Conservation (phyloP, 2,888 invertebrate genomes). For the Epinotia nisella region DNA sequence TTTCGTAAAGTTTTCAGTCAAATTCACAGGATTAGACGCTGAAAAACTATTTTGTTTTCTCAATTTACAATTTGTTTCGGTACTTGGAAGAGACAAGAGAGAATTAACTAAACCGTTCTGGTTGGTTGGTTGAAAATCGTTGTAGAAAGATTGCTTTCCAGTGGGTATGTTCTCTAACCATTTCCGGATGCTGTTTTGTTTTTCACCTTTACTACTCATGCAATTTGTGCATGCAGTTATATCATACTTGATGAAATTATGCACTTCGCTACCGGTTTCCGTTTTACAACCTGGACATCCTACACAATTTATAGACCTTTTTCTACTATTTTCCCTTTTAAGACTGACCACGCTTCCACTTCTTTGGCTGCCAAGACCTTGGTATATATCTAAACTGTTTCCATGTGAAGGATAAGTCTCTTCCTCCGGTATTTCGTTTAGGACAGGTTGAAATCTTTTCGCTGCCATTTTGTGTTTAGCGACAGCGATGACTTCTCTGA, state of each 20-base stretch:
- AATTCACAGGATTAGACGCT: conserved; percentile 59
- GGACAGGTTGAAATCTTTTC: conserved; percentile 91
- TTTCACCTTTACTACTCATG: conserved; percentile 86
- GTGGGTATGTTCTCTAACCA: conserved; percentile 90
- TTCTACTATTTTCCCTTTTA: conserved; percentile 86
- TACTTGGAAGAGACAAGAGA: conserved; percentile 68
- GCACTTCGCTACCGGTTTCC: conserved; percentile 61
- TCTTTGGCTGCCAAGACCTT: conserved; percentile 80
- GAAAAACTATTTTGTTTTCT: conserved; percentile 75
- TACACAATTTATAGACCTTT: conserved; percentile 81
- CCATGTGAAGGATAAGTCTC: conserved; percentile 82
- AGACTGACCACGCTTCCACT: conserved; percentile 84
- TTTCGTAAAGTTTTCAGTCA: conserved; percentile 60
- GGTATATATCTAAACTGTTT: conserved; percentile 78
- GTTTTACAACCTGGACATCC: conserved; percentile 88
- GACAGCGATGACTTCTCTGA: conserved; percentile 94
- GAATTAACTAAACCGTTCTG: conserved; percentile 66
- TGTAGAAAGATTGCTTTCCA: conserved; percentile 64
- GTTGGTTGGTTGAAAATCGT: conserved; percentile 60
- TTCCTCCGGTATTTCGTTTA: conserved; percentile 93
- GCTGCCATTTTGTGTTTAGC: conserved; percentile 95
- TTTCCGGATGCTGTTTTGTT: conserved; percentile 89
- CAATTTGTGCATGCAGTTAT: conserved; percentile 83
- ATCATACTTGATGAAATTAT: conserved; percentile 75
- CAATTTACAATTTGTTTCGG: conserved; percentile 62